Base-by-base conservation (phyloP, 2,888 invertebrate genomes). In the Exocentrus adspersus region DNA sequence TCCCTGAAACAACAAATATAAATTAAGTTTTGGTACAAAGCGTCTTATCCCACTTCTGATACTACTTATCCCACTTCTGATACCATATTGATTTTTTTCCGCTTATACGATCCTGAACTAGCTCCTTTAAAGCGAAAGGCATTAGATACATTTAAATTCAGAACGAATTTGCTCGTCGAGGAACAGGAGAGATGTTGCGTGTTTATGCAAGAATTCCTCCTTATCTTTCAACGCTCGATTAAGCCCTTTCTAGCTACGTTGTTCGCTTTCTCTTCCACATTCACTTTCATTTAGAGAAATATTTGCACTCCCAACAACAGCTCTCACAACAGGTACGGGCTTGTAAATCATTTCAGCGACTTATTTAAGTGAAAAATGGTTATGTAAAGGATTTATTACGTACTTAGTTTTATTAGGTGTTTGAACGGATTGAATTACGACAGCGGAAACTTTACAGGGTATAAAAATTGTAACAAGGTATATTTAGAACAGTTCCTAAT, bases 1-100 rank as follows among this genome's bases (percentile, higher is more conserved):
- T 93, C 92, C 70, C 94, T 93, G 77, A 59, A 80, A 76, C 24
- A 24, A 24, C n/a, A n/a, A n/a, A n/a, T n/a, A n/a, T n/a, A n/a
- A n/a, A n/a, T n/a, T n/a, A n/a, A n/a, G n/a, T n/a, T n/a, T n/a
- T n/a, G n/a, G n/a, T n/a, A n/a, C n/a, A n/a, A n/a, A n/a, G n/a
- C n/a, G n/a, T n/a, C n/a, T n/a, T n/a, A n/a, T n/a, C n/a, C n/a
- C n/a, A n/a, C n/a, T n/a, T n/a, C n/a, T n/a, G n/a, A n/a, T n/a
- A n/a, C n/a, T n/a, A n/a, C n/a, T n/a, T n/a, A n/a, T n/a, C n/a
- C n/a, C n/a, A n/a, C n/a, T n/a, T n/a, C n/a, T n/a, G n/a, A n/a
- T n/a, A n/a, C n/a, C n/a, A n/a, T n/a, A n/a, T n/a, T n/a, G n/a
- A n/a, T n/a, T n/a, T n/a, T n/a, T n/a, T n/a, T n/a, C n/a, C n/a